Conservation (phyloP, 2,888 invertebrate species). For the Xestia rhomboidea region DNA sequence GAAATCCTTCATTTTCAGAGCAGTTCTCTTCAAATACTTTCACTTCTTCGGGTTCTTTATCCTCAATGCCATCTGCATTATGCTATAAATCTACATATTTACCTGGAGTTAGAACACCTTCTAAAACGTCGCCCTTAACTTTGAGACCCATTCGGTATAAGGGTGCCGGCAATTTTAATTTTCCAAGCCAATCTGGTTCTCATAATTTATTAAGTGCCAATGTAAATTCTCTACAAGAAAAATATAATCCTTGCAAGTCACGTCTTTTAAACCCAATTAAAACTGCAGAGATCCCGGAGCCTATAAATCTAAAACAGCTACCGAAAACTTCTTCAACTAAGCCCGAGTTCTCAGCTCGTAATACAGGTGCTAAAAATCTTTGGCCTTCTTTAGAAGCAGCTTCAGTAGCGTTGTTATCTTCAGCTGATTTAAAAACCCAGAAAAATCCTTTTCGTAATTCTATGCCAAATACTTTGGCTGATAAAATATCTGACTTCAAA, state of each 20-base stretch:
- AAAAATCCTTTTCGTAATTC: not conserved
- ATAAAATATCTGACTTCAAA: not conserved
- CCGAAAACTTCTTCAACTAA: not conserved
- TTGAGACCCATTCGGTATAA: not conserved
- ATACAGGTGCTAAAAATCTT: not conserved
- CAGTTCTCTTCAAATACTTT: not conserved
- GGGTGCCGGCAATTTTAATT: not conserved
- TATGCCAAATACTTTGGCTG: not conserved
- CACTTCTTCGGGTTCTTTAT: not conserved
- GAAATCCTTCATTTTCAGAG: conserved; percentile 4
- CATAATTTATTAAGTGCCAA: not conserved
- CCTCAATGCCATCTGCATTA: conserved; percentile 16
- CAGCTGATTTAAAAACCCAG: too few relatives aligned
- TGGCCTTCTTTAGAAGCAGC: not conserved
- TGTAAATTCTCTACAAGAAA: not conserved
- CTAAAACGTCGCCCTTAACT: not conserved
- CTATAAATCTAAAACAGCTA: not conserved
- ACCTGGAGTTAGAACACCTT: conserved; percentile 44
- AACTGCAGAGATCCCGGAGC: not conserved
- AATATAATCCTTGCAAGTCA: not conserved
- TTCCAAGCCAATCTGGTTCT: not conserved
- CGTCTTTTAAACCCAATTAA: not conserved
- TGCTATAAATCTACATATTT: conserved; percentile 39
- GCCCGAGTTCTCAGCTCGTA: not conserved
- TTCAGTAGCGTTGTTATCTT: not conserved